Base-by-base conservation (phyloP, 2,797 vertebrate species). In the Megalops cyprinoides region DNA sequence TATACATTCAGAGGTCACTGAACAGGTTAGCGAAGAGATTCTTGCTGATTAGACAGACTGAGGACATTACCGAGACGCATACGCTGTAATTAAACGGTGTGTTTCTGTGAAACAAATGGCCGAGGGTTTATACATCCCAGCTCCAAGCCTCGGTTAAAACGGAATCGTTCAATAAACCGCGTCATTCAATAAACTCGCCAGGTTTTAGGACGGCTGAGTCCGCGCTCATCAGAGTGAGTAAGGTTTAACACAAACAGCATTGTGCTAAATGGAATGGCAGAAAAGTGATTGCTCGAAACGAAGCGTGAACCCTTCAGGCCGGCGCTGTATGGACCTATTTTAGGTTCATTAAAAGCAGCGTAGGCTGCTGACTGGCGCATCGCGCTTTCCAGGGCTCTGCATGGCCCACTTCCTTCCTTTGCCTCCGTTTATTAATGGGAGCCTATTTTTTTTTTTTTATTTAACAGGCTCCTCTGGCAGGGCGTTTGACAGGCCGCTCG, bases 1-100 rank as follows among this genome's bases (percentile, higher is more conserved):
- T 86, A 87, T 84, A 85, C 87, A 83, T 80, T 69, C 65, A 0
- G 85, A 88, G 89, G 91, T 91, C 87, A 89, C 79, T 85, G 81
- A 87, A 86, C 65, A 23, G 20, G 7, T 42, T 15, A 1, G 10
- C 31, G 1, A 23, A 8, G 65, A 85, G 84, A 87, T 88, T 85
- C 86, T 81, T 75, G 87, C 88, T 87, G 88, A 90, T 90, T 84
- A 85, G 85, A 82, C 81, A 2, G 84, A 56, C 78, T 46, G 78
- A 82, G 81, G 82, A 87, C 84, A 87, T 73, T 62, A n/a, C 31
- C 28, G 25, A n/a, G n/a, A 14, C 12, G 18, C 28, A 37, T 65
- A 34, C 15, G 37, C 18, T 5, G 8, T 12, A 62, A 62, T 62
- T 31, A 62, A 62, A 28, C 58, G 18, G 3, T 18, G 28, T 15